Base-by-base conservation (phyloP, 2,797 vertebrate species). In the Lindbergichthys nudifrons region DNA sequence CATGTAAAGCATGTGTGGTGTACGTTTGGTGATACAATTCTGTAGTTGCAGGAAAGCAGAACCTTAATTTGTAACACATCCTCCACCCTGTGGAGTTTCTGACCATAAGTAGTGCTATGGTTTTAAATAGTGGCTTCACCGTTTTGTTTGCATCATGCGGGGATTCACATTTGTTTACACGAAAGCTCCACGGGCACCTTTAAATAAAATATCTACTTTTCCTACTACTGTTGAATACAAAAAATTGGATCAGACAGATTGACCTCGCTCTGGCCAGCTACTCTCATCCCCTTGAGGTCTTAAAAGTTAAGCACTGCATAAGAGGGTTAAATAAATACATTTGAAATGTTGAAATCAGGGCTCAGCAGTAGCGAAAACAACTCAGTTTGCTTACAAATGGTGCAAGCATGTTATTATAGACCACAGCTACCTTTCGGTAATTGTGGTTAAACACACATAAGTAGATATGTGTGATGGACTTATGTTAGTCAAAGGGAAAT, bases 401-500 rank as follows among this genome's bases (percentile, higher is more conserved):
- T 81, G 42, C 61, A 59, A 65, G 59, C 70, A 36, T 9, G 30
- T 46, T 21, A 47, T 48, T 48, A 18, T 21, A 32, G 60, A 75
- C 68, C 56, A 75, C 14, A 46, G 50, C 13, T 41, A 74, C 77
- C 46, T 73, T 73, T 52, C 52, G 66, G 65, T 68, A 79, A 80
- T 59, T 85, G 65, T 53, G 53, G 73, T 83, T 89, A 81, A 74
- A 79, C 52, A 53, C 65, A 69, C 82, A 84, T 82, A 58, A 62
- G 81, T 79, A 19, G 8, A 83, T 74, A 36, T 72, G 65, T 67
- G 65, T 30, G 61, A 67, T 43, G 77, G 68, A 78, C 75, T 89
- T 75, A 89, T 84, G 72, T 61, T 62, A 87, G 80, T 88, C 76
- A 87, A 65, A 86, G 50, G 60, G 64, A 85, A 85, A 84, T 81